A percentile compares a stretch with the other conserved stretches of the same genome.
These are phyloP conservation scores for Andrena cerasifolii DNA, from an alignment of 1,140 invertebrate genomes.

Conservation along the genomic window DNA sequence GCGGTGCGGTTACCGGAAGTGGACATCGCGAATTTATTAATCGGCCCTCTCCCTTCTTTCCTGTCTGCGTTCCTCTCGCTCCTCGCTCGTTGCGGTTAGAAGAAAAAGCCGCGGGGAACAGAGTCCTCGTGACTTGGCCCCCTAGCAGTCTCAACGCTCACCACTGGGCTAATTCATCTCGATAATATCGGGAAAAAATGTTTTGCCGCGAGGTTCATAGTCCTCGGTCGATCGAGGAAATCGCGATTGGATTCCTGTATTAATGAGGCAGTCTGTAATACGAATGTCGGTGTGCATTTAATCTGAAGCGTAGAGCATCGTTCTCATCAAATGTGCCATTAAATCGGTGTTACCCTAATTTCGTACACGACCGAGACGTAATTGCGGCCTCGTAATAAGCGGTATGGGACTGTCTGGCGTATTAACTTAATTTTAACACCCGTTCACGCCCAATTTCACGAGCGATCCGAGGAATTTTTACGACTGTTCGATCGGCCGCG, in stretches of 20 bases:
- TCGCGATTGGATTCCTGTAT: background rate
- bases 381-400: background rate
- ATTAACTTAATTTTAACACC: constrained; percentile 4
- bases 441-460: background rate
- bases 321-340: too few relatives aligned
- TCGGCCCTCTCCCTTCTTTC: constrained; percentile 42
- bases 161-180: too few relatives aligned
- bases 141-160: too few relatives aligned
- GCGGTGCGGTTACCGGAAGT: constrained; percentile 73
- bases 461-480: constrained; percentile 6
- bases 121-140: constrained; percentile 46
- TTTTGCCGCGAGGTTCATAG: too few relatives aligned
- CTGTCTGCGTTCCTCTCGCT: too few relatives aligned
- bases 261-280: too few relatives aligned
- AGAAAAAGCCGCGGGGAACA: constrained; percentile 42
- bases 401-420: background rate
- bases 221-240: too few relatives aligned
- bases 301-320: too few relatives aligned
- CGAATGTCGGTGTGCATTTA: too few relatives aligned
- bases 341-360: too few relatives aligned
- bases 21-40: constrained; percentile 71
- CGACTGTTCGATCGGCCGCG: background rate
- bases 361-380: background rate
- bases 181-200: too few relatives aligned
- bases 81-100: background rate